Evolutionary conservation across 2,113 vertebrate genomes (phyloP), one percentile per base, ranked within the genome.

Genomic region (Willisornis vidua): DNA sequence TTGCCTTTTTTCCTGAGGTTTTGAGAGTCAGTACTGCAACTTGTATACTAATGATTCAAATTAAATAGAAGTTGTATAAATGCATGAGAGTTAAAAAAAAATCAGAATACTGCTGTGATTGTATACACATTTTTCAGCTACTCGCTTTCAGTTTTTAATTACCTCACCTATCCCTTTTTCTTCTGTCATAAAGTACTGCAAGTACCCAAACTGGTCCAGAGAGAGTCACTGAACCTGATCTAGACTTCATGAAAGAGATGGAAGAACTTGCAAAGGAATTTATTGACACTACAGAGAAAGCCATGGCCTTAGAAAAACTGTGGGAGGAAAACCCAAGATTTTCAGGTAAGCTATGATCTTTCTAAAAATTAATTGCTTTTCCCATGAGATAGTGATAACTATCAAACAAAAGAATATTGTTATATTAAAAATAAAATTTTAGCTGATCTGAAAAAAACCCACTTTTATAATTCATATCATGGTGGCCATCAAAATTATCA

Each of bases 231-330:
- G 71, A 39, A 24, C 84, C 23, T 7, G 68, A 97, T 59, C 14
- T 96, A 31, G 55, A 15, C 45, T 97, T 98, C 74, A 80, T 98
- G 85, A 74, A 90, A 70, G 94, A 97, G n/a, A 41, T 97, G 33
- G 84, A 98, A 84, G 97, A 97, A 28, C 81, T 98, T 71, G 91
- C 96, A 6, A 75, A 95, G 12, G 97, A 91, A 12, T 87, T 98
- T 81, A 93, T 92, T 48, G 77, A 94, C 55, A 95, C 90, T 11
- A 84, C 96, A 78, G 89, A 95, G 71, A 97, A 98, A 93, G 96
- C 93, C 4, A 14, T 77, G 48, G 58, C 62, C 46, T 92, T 98
- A 73, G 96, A 97, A 67, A 94, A 82, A 25, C 85, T 97, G 2
- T 97, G 97, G 97, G 48, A 71, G 26, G 93, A 97, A 87, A 92